These are phyloP conservation scores for Torymus texanus DNA, from an alignment of 2,888 invertebrate genomes.

Conservation along the genomic window DNA sequence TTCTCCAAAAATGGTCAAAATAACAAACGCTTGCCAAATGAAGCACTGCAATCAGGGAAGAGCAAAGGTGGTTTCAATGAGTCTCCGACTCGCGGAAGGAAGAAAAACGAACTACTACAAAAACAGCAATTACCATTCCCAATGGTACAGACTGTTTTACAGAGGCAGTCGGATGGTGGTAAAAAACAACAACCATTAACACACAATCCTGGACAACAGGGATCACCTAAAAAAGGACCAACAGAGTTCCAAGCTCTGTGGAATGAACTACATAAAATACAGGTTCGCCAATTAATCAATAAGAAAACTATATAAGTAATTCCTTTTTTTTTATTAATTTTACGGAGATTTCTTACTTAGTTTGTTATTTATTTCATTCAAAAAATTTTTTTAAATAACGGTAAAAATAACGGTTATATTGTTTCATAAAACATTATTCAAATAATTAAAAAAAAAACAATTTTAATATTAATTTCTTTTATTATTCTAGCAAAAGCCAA, in stretches of 20 bases:
- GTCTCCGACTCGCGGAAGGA: constrained; percentile 20
- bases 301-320: neutral
- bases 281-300: constrained; percentile 56
- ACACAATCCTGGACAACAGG: constrained; percentile 1
- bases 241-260: constrained; percentile 73
- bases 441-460: no score
- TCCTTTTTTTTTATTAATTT: no score
- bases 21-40: constrained; percentile 6
- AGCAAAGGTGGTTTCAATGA: neutral
- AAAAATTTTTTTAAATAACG: no score
- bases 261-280: constrained; percentile 70
- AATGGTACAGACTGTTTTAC: constrained; percentile 15
- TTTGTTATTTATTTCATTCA: no score
- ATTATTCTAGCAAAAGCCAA: constrained; percentile 30
- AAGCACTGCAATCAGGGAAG: neutral
- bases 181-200: neutral
- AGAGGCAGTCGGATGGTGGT: constrained; percentile 7
- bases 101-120: neutral
- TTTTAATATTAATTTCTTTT: neutral
- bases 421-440: no score
- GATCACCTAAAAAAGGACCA: constrained; percentile 45
- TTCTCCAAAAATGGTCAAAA: constrained; percentile 21
- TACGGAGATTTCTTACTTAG: no score
- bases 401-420: no score
- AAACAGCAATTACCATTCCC: constrained; percentile 13